Evolutionary conservation across 2,888 invertebrate genomes (phyloP), one percentile per base, ranked within the genome.

Genomic region (Tachina fera): DNA sequence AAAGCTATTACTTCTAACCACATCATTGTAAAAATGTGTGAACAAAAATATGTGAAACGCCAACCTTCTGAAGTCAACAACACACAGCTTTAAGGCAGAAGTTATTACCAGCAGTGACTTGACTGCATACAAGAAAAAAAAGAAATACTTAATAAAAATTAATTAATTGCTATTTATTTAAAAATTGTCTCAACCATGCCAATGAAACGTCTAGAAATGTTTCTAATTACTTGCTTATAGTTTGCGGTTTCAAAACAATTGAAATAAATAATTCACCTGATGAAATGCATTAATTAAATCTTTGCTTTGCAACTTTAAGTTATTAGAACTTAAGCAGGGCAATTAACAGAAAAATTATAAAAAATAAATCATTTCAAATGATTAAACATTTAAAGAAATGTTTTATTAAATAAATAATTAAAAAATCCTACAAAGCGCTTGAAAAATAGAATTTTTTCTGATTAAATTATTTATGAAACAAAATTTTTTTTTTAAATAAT

Each of bases 271-370:
- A 43, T 5, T 56, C 22, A 11, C 22, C 43, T 63, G 31, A 31
- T 67, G 10, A 39, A 58, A 22, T 43, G 41, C 47, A 47, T 67
- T 72, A 74, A 61, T 60, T 60, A 72, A 72, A 22, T 72, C 3
- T 56, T 22, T 65, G 53, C 49, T 61, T 63, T 49, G 4, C 3
- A 49, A 45, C 4, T 43, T 9, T 1, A 31, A 65, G 19, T 45
- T n/a, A 78, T 47, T 43, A 31, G 31, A 49, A 47, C 22, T 51
- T 49, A 49, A 51, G 49, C 11, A n/a, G 58, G 13, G 22, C 72
- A 80, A 79, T 71, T 80, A 58, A 72, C 22, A 61, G 60, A 16
- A 70, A 51, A 78, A 58, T 80, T 80, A 67, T 14, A 65, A 61
- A 41, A 80, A 67, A 80, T 74, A 74, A 67, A 80, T 80, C 67